A percentile compares a stretch with the other conserved stretches of the same genome.
phyloP scores from a whole-genome alignment of 2,797 vertebrate genomes.

The Lacerta bilineata region DNA sequence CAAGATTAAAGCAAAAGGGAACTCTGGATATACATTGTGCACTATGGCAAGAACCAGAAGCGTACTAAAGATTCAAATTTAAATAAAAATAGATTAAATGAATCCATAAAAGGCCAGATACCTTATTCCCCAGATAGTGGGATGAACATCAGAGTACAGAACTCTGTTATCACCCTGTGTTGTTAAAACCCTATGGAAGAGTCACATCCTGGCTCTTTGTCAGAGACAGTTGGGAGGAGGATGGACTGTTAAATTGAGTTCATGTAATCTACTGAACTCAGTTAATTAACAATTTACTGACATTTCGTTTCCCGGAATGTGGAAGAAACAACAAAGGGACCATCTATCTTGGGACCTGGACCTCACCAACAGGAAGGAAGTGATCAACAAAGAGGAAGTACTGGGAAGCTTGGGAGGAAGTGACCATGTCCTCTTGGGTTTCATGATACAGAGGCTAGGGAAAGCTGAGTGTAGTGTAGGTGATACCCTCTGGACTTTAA shows the following conservation, averaged over 20 bases:
- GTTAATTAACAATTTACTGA: not conserved
- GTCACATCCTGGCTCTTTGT: not conserved
- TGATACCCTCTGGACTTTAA: too few species aligned
- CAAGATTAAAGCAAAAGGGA: constrained; percentile 6
- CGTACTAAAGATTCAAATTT: not conserved
- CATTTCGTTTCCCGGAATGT: too few species aligned
- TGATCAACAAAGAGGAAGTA: too few species aligned
- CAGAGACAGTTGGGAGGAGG: not conserved
- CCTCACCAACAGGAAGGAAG: too few species aligned
- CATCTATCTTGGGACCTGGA: too few species aligned
- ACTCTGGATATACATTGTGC: not conserved
- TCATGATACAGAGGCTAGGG: too few species aligned
- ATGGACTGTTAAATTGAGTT: not conserved
- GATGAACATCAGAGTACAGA: not conserved
- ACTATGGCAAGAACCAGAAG: not conserved
- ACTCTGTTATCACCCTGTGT: not conserved
- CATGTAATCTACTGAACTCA: not conserved
- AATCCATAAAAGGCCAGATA: not conserved
- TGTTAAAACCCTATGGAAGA: not conserved
- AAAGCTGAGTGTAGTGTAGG: too few species aligned
- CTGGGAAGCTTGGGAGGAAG: too few species aligned
- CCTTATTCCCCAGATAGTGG: not conserved
- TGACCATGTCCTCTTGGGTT: too few species aligned
- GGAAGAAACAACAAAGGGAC: too few species aligned
- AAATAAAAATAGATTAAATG: not conserved